Base-by-base conservation (phyloP, 2,797 vertebrate species). In the Phataginus tricuspis region DNA sequence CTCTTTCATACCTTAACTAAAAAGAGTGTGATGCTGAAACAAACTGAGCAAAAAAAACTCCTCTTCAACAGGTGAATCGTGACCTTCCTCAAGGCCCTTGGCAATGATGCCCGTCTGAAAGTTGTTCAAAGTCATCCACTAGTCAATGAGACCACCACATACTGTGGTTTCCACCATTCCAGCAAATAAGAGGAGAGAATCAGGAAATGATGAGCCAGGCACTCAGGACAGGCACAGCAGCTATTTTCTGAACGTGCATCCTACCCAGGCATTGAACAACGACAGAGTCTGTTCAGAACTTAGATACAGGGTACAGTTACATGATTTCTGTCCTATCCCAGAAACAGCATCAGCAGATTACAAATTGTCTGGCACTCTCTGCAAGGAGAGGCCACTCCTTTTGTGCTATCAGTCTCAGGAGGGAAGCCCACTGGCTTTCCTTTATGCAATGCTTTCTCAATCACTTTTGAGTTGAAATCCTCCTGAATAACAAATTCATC, bases 401-500 rank as follows among this genome's bases (percentile, higher is more conserved):
- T 39, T 63, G 51, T 63, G 59, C 53, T 79, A 78, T 83, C 15
- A 31, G 27, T 23, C 42, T 59, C 45, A 37, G 55, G 55, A 87
- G 34, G 49, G 21, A n/a, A 75, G n/a, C 29, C n/a, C 21, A 49
- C 21, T 13, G 66, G 61, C 51, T 89, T 45, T 93, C 55, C 10
- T 64, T 69, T 21, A 51, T 29, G n/a, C 37, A 51, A 71, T 51
- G 64, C 25, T 34, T 85, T 93, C 66, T 86, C 68, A 55, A 23
- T 77, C 34, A 75, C 66, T 72, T 64, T 37, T 63, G 80, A 80
- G 49, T 51, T 29, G 64, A 95, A 93, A 94, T 42, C 55, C 42
- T 77, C 42, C 77, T 90, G 66, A 66, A 90, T 34, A 74, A 87
- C 45, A 68, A 93, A 84, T 86, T 64, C 63, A 34, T 91, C 64